Evolutionary conservation across 2,888 invertebrate species (phyloP), one percentile per base, ranked within the genome.

Genomic region (Zygothrica quintamaculata): DNA sequence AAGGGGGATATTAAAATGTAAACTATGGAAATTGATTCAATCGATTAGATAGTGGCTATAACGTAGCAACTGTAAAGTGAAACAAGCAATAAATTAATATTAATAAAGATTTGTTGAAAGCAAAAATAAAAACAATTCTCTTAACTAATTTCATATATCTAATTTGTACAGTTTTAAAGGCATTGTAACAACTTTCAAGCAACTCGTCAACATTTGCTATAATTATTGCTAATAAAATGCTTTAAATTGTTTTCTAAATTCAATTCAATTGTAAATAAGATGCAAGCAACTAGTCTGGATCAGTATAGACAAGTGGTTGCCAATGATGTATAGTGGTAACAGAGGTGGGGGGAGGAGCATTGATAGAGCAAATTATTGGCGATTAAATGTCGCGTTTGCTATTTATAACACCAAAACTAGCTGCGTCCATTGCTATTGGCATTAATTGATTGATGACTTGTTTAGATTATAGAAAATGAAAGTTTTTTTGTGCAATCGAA

Each of bases 401-500:
- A 53, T 67, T 76, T 51, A 67, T 59, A 56, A 65, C 46, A 62
- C 56, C 74, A 36, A 36, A 22, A 39, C n/a, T 13, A 13, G 26
- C 16, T n/a, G 53, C 8, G 68, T 51, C 43, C 57, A 61, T 56
- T 59, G 55, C 64, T 67, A 77, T 65, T 81, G 78, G 74, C 69
- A 69, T 87, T 82, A 84, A 82, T 82, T 82, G 85, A 82, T 87
- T 87, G 82, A 82, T 82, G 71, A 69, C 76, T 84, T 73, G 86
- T 79, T 86, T 80, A 71, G 80, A 86, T 80, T 74, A 68, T 33
- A 67, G 77, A 81, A 77, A 80, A 86, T 62, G 77, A 81, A 84
- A 86, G 81, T 79, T 82, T 9, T 82, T 9, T 36, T 47, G 51
- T 18, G 42, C 44, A 29, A 40, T 42, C 47, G 46, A 80, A 80